phyloP scores from a whole-genome alignment of 2,888 invertebrate genomes.

The Dryadula phaetusa region DNA sequence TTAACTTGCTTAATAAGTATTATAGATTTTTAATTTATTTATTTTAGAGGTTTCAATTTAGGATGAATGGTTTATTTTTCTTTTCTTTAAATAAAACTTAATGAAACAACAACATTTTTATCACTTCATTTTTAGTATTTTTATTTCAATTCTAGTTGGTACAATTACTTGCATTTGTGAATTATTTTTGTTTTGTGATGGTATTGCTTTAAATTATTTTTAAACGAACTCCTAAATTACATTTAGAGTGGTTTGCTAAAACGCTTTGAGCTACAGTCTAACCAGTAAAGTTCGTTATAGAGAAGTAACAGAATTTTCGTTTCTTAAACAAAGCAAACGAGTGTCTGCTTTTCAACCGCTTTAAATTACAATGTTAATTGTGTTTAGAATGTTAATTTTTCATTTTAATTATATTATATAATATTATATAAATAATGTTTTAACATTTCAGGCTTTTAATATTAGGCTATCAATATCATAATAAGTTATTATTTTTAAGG shows the following conservation, averaged over 20 bases:
- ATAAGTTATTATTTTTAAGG: too few relatives aligned
- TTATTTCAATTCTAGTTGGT: not conserved
- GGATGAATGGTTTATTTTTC: too few relatives aligned
- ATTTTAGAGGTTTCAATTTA: too few relatives aligned
- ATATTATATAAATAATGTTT: too few relatives aligned
- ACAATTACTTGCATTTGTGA: not conserved
- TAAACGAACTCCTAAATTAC: constrained; percentile 14
- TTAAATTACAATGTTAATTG: constrained; percentile 20
- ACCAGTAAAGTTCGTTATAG: constrained; percentile 37
- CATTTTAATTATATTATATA: not conserved
- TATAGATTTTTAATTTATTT: too few relatives aligned
- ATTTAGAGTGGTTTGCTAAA: constrained; percentile 6
- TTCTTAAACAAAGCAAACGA: constrained; percentile 40
- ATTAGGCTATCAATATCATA: too few relatives aligned
- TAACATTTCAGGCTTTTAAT: too few relatives aligned
- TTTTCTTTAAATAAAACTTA: too few relatives aligned
- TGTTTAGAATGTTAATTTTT: constrained; percentile 5
- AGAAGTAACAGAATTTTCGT: constrained; percentile 34
- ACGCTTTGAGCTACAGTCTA: constrained; percentile 26
- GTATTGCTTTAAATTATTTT: not conserved
- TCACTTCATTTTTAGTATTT: too few relatives aligned
- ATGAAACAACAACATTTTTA: too few relatives aligned
- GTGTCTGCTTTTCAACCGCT: constrained; percentile 28
- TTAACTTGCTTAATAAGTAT: not conserved
- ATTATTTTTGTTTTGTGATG: not conserved